A percentile compares a stretch with the other conserved stretches of the same genome.
Evolutionary conservation across 2,888 invertebrate genomes (phyloP).

Genomic region (Vanessa cardui): DNA sequence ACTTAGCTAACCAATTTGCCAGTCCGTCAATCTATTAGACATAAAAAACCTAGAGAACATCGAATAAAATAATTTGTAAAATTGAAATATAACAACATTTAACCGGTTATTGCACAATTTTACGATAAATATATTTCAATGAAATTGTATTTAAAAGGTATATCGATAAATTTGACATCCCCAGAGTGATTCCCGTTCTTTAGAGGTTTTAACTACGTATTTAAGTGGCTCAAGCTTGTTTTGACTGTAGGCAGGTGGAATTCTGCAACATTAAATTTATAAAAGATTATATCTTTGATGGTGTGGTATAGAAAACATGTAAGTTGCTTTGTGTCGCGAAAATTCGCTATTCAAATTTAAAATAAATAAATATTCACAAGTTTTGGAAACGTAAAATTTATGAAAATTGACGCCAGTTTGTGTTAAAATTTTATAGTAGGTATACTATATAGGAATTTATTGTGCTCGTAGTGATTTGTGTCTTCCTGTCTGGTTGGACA

Average conservation of each 20-base stretch:
- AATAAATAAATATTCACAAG: too few relatives aligned
- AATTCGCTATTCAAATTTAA: not conserved
- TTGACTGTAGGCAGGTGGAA: conserved; percentile 53
- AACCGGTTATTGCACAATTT: not conserved
- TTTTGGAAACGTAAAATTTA: too few relatives aligned
- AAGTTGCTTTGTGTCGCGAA: not conserved
- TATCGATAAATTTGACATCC: conserved; percentile 18
- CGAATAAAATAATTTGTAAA: too few relatives aligned
- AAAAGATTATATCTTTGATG: conserved; percentile 23
- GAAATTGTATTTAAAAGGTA: not conserved
- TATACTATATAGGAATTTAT: too few relatives aligned
- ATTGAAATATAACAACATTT: too few relatives aligned
- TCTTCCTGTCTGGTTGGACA: too few relatives aligned
- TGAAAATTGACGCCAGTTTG: too few relatives aligned
- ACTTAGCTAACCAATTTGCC: too few relatives aligned
- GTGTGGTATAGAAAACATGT: conserved; percentile 9
- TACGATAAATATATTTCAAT: not conserved
- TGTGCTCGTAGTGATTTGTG: too few relatives aligned
- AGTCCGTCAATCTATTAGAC: too few relatives aligned
- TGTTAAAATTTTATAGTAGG: too few relatives aligned
- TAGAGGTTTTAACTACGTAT: conserved; percentile 59
- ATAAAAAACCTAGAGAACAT: too few relatives aligned
- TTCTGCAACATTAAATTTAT: conserved; percentile 31
- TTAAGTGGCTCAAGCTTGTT: conserved; percentile 60
- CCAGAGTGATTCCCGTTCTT: conserved; percentile 40